Percentiles rank a stretch among this genome's conserved stretches.
Evolutionary conservation across 2,113 vertebrate genomes (phyloP).

Genomic region (Daubentonia madagascariensis): DNA sequence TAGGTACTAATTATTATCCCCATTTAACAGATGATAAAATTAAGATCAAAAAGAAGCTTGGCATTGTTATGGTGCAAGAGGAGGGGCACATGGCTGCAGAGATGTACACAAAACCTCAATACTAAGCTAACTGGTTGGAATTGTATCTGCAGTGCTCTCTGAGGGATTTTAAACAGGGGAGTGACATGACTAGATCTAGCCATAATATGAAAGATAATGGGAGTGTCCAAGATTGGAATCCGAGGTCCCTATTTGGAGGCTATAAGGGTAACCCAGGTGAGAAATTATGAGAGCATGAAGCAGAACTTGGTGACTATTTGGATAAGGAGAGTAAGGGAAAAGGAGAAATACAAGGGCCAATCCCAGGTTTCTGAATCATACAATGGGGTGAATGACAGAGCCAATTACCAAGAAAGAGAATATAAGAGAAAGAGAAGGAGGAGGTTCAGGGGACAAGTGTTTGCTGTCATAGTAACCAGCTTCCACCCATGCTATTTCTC

Average conservation of each 20-base stretch:
- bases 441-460: background rate
- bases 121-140: background rate
- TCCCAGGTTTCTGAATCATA: background rate
- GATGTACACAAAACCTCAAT: background rate
- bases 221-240: background rate
- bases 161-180: background rate
- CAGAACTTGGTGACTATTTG: background rate
- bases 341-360: background rate
- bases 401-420: background rate
- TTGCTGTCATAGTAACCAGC: background rate
- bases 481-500: background rate
- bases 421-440: background rate
- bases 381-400: background rate
- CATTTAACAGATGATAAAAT: background rate
- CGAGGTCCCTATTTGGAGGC: background rate
- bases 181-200: background rate
- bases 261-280: background rate
- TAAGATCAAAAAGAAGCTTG: background rate
- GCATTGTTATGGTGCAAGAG: background rate
- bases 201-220: background rate
- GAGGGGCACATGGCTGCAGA: background rate
- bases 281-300: background rate
- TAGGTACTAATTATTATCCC: background rate
- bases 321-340: background rate
- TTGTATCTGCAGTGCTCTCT: background rate